Percentiles rank a stretch among this genome's conserved stretches.
Evolutionary conservation across 2,113 vertebrate species (phyloP).

Genomic region (Trogon surrucura): DNA sequence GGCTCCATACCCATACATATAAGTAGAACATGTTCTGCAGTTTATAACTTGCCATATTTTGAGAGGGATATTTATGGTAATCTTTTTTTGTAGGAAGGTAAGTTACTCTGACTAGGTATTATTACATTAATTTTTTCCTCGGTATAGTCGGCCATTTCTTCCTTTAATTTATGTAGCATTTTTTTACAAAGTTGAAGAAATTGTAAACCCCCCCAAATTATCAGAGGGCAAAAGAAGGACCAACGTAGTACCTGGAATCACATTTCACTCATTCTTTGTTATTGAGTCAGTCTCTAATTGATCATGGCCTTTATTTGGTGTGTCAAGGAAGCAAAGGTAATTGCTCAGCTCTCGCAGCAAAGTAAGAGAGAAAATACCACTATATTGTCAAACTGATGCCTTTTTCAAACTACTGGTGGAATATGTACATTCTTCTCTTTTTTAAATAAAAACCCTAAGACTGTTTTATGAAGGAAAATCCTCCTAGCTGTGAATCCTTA

Average conservation of each 20-base stretch:
- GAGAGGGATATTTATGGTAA: not conserved
- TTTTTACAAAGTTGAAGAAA: not conserved
- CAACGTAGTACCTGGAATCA: not conserved
- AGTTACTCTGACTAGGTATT: accelerated
- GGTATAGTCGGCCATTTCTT: not conserved
- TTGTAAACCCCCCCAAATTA: not conserved
- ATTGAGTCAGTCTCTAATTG: not conserved
- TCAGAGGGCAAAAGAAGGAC: not conserved
- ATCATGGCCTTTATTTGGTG: not conserved
- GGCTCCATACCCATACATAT: not conserved
- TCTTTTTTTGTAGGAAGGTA: not conserved
- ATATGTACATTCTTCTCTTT: not conserved
- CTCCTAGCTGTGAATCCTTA: not conserved
- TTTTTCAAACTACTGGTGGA: not conserved
- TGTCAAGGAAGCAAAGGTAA: not conserved
- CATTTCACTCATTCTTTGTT: not conserved
- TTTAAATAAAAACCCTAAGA: not conserved
- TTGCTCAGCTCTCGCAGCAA: not conserved
- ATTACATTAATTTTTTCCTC: not conserved
- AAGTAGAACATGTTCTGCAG: not conserved
- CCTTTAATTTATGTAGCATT: not conserved
- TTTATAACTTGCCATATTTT: not conserved
- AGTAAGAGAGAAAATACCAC: not conserved
- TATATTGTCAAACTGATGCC: not conserved
- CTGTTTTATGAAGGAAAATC: not conserved